phyloP scores from a whole-genome alignment of 2,888 invertebrate genomes.

The Epistrophe grossulariae region DNA sequence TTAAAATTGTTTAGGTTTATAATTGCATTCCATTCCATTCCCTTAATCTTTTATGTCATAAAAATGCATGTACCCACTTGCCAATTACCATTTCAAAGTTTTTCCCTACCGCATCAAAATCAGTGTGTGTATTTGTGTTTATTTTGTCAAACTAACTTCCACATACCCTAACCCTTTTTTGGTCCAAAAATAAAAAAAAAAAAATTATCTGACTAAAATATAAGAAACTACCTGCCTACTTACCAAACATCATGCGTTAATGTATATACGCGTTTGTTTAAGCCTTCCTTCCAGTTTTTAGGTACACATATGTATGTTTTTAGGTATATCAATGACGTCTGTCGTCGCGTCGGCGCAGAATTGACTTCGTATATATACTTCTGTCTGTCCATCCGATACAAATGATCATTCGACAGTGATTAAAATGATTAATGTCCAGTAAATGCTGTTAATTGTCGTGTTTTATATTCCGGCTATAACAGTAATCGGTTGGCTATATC shows the following conservation, averaged over 20 bases:
- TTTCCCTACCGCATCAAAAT: not conserved
- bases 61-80: constrained; percentile 16
- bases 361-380: not conserved
- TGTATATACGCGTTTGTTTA: constrained; percentile 32
- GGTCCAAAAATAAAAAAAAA: constrained; percentile 28
- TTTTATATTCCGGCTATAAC: constrained; percentile 75
- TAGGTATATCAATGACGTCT: constrained; percentile 28
- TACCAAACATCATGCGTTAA: constrained; percentile 26
- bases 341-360: constrained; percentile 5
- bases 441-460: constrained; percentile 76
- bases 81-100: constrained; percentile 26
- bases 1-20: constrained; percentile 27
- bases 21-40: constrained; percentile 27
- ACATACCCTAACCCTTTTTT: constrained; percentile 29
- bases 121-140: not conserved
- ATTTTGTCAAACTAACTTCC: constrained; percentile 26
- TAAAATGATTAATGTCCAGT: constrained; percentile 75
- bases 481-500: constrained; percentile 68
- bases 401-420: constrained; percentile 69
- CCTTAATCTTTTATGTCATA: constrained; percentile 13
- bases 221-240: constrained; percentile 48
- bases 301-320: not conserved
- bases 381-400: constrained; percentile 3
- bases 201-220: constrained; percentile 2
- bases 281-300: not conserved